A percentile compares a stretch with the other conserved stretches of the same genome.
phyloP scores from a whole-genome alignment of 2,888 invertebrate genomes.

The Epirrita christyi region DNA sequence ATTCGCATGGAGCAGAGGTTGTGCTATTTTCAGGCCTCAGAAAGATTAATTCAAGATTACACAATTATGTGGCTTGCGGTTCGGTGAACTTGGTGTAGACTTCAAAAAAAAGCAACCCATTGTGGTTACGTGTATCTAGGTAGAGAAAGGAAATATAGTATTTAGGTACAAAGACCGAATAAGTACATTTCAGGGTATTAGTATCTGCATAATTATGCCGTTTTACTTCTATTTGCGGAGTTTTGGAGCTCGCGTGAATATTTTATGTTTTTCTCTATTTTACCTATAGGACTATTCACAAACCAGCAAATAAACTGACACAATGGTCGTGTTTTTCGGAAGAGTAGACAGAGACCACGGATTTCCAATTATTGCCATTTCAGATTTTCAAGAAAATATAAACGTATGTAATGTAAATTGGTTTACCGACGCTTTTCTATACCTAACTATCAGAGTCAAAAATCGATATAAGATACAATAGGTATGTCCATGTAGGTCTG shows the following conservation, averaged over 20 bases:
- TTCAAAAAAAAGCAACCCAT: constrained; percentile 22
- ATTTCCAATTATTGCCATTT: too few relatives aligned
- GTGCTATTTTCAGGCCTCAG: constrained; percentile 1
- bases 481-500: too few relatives aligned
- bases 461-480: too few relatives aligned
- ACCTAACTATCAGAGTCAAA: too few relatives aligned
- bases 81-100: constrained; percentile 4
- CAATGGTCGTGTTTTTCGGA: too few relatives aligned
- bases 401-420: too few relatives aligned
- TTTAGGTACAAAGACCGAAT: constrained; percentile 7
- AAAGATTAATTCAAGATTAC: constrained; percentile 14
- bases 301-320: background rate
- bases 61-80: constrained; percentile 9
- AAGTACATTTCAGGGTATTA: constrained; percentile 6
- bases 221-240: constrained; percentile 5
- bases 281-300: background rate
- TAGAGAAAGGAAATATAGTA: constrained; percentile 17
- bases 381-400: too few relatives aligned
- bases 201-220: constrained; percentile 12
- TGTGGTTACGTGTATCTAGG: constrained; percentile 9
- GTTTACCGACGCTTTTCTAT: too few relatives aligned
- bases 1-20: background rate
- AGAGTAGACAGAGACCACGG: too few relatives aligned
- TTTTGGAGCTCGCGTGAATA: background rate
- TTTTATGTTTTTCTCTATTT: background rate